phyloP scores from a whole-genome alignment of 2,797 vertebrate genomes.

The Labeo calbasu region DNA sequence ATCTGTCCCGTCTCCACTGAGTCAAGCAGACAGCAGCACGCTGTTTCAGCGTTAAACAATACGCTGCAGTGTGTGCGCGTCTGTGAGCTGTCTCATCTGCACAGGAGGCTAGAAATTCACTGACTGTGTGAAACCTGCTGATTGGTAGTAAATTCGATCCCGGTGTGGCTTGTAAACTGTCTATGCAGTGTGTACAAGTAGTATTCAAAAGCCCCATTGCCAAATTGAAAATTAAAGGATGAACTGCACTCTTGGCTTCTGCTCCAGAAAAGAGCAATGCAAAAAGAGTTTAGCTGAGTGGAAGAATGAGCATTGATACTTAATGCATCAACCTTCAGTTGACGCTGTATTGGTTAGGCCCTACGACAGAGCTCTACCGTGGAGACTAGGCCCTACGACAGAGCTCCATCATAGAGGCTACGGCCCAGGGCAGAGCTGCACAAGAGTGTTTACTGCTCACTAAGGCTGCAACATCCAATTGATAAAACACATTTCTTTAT shows the following conservation, averaged over 20 bases:
- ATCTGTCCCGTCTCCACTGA: conserved; percentile 52
- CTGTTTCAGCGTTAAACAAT: conserved; percentile 54
- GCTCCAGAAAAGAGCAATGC: background rate
- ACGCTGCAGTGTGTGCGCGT: conserved; percentile 38
- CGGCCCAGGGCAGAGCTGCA: conserved; percentile 1
- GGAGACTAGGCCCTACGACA: background rate
- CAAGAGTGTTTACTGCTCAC: background rate
- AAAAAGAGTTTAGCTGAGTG: background rate
- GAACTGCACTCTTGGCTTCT: background rate
- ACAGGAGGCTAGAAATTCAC: conserved; percentile 8
- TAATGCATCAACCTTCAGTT: background rate
- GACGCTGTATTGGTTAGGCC: background rate
- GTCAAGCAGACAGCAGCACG: conserved; percentile 47
- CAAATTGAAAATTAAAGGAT: background rate
- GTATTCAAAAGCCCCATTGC: background rate
- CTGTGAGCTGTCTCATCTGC: conserved; percentile 40
- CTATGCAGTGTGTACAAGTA: background rate
- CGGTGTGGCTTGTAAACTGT: conserved; percentile 34
- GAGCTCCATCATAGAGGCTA: background rate
- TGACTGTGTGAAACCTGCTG: conserved; percentile 38
- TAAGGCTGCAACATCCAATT: background rate
- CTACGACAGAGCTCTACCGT: background rate
- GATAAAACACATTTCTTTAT: background rate
- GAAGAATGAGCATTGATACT: background rate
- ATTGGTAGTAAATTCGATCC: conserved; percentile 29